Conservation (phyloP, 37 sponge, comb jelly and placozoan genomes). For the Halisarca cf. caerulea region DNA sequence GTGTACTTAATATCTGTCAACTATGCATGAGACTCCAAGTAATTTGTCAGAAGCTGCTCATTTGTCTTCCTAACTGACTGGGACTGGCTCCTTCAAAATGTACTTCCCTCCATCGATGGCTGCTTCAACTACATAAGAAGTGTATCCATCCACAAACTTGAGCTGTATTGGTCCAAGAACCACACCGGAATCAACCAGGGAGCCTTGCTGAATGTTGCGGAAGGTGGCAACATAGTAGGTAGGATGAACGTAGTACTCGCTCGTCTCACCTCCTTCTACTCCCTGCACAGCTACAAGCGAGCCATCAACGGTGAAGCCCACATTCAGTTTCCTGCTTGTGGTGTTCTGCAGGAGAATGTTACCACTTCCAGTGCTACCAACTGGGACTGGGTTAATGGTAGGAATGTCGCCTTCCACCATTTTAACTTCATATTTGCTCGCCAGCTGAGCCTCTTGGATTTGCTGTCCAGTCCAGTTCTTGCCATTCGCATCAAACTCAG, state of each 20-base stretch:
- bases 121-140: background rate
- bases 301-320: background rate
- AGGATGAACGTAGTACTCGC: background rate
- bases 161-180: background rate
- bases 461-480: background rate
- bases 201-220: too few species aligned
- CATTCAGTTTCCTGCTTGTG: background rate
- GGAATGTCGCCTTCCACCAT: background rate
- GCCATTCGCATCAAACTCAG: background rate
- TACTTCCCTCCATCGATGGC: background rate
- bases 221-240: slow-evolving; percentile 7
- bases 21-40: too few species aligned
- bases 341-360: background rate
- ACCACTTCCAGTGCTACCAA: background rate
- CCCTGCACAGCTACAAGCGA: background rate
- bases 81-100: background rate
- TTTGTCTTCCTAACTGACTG: too few species aligned
- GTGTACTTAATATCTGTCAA: too few species aligned
- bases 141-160: background rate
- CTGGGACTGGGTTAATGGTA: background rate
- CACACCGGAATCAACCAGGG: background rate
- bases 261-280: background rate
- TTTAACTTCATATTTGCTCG: background rate
- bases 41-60: too few species aligned
- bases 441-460: background rate